Percentiles rank a stretch among this genome's conserved stretches.
Evolutionary conservation across 2,797 vertebrate species (phyloP).

Genomic region (Euphonia xanthogaster): DNA sequence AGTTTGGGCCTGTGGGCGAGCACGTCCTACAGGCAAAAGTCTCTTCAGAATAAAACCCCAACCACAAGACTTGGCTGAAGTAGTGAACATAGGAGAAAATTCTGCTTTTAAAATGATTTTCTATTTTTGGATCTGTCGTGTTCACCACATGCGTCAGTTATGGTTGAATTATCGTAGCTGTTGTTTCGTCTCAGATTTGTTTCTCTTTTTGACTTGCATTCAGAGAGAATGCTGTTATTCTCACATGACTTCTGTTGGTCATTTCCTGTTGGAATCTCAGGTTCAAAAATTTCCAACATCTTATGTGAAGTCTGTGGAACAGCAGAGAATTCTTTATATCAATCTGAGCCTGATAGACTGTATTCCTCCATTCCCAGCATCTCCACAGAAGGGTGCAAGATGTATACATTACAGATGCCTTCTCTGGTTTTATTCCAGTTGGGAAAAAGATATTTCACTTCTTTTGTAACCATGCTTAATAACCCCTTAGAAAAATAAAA

Average conservation of each 20-base stretch:
- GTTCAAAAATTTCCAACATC: background rate
- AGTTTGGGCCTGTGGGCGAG: background rate
- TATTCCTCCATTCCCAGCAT: background rate
- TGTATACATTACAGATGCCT: background rate
- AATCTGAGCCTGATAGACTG: background rate
- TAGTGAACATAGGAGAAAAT: background rate
- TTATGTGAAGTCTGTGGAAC: background rate
- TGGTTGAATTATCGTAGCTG: background rate
- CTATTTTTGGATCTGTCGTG: background rate
- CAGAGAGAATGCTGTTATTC: background rate
- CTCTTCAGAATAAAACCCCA: background rate
- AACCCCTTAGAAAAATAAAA: background rate
- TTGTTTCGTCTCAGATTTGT: background rate
- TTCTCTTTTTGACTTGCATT: background rate
- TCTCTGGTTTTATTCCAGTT: background rate
- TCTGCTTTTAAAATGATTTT: background rate
- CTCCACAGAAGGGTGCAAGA: background rate
- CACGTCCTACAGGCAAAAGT: background rate
- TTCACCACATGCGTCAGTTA: accelerated
- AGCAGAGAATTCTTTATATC: background rate
- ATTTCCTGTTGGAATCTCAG: background rate
- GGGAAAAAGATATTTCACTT: background rate
- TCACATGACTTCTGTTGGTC: background rate
- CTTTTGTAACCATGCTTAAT: background rate
- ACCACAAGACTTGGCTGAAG: background rate